phyloP scores from a whole-genome alignment of 2,113 vertebrate species.

The Gnathonemus echidnorhynchus region DNA sequence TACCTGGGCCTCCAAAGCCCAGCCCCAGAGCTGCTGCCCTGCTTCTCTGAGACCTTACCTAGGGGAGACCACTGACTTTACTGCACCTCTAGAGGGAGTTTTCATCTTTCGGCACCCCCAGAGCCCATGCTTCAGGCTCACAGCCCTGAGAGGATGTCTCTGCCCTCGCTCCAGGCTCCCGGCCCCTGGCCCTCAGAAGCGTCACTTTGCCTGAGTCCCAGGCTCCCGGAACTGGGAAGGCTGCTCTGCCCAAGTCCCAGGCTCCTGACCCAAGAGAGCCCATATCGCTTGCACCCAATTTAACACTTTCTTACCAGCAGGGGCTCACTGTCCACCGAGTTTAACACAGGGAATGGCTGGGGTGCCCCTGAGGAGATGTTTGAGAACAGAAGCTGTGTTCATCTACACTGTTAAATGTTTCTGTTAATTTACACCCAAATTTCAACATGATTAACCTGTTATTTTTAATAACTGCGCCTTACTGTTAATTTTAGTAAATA shows the following conservation, averaged over 20 bases:
- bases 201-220: too few relatives aligned
- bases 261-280: too few relatives aligned
- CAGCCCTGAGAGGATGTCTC: too few relatives aligned
- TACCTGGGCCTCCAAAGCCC: neutral
- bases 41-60: neutral
- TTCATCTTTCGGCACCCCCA: neutral
- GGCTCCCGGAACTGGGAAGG: too few relatives aligned
- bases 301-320: neutral
- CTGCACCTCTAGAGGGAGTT: neutral
- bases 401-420: too few relatives aligned
- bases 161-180: too few relatives aligned
- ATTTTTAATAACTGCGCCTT: neutral
- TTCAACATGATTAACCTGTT: neutral
- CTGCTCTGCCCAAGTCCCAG: neutral
- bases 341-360: neutral
- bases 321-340: neutral
- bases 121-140: neutral
- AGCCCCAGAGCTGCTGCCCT: neutral
- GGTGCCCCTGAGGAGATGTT: too few relatives aligned
- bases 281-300: neutral
- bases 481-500: neutral
- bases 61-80: neutral
- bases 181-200: too few relatives aligned
- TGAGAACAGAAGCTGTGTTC: too few relatives aligned
- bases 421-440: too few relatives aligned